Evolutionary conservation across 2,888 invertebrate species (phyloP).

Genomic region (Melanchra persicariae): DNA sequence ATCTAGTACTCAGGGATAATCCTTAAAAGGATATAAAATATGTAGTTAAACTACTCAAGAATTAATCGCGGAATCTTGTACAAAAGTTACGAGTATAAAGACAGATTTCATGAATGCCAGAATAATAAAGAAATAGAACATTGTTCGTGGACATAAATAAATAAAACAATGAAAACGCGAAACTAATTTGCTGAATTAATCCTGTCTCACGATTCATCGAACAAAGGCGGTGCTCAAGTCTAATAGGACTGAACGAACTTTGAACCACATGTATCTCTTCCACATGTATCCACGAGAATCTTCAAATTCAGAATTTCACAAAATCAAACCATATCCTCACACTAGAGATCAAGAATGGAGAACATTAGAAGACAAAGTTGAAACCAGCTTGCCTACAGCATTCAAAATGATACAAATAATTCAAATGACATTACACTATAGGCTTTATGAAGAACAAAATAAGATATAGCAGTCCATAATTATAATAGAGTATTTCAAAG

Average conservation of each 20-base stretch:
- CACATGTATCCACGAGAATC: no score
- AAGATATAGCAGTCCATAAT: constrained; percentile 30
- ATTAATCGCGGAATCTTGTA: constrained; percentile 9
- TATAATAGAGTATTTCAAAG: constrained; percentile 41
- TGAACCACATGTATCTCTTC: not conserved
- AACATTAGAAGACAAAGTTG: constrained; percentile 5
- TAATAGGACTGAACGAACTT: not conserved
- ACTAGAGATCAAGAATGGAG: not conserved
- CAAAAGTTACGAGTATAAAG: constrained; percentile 23
- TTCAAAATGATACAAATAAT: not conserved
- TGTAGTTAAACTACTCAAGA: constrained; percentile 25
- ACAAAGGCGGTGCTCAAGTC: not conserved
- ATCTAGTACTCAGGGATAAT: constrained; percentile 15
- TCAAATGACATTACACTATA: constrained; percentile 13
- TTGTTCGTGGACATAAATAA: not conserved
- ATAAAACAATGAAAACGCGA: no score
- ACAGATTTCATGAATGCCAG: not conserved
- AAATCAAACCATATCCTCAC: not conserved
- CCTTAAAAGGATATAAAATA: constrained; percentile 54
- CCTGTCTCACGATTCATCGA: constrained; percentile 33
- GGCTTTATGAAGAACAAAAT: constrained; percentile 31
- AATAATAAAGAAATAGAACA: constrained; percentile 1
- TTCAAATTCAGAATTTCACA: not conserved
- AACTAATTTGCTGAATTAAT: constrained; percentile 33
- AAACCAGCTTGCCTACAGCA: constrained; percentile 9